Base-by-base conservation (phyloP, 2,113 vertebrate species). In the Monopterus albus region DNA sequence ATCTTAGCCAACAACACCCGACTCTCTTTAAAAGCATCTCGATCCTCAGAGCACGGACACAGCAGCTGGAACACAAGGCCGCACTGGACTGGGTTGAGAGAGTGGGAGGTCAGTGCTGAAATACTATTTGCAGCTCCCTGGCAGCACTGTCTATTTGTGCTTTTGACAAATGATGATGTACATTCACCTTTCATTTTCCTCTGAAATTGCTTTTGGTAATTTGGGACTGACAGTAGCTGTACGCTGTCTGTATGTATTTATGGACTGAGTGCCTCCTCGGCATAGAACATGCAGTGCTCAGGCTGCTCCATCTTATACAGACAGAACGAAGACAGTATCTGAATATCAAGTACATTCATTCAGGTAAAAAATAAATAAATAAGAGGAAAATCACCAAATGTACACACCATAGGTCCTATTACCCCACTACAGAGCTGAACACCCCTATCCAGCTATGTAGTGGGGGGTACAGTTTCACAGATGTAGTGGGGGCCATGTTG, bases 151-250 rank as follows among this genome's bases (percentile, higher is more conserved):
- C 38, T 64, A 25, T 56, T 69, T 66, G 45, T 66, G 68, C 63
- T 45, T 61, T 70, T 67, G 53, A 75, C 47, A 59, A 56, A 78
- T 46, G 39, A 60, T 78, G 39, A 75, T 69, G 52, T 52, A 13
- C 62, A 69, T 47, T 60, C 47, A 60, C 47, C 52, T 78, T 52
- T 63, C 35, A 39, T 78, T 74, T 74, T 77, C 64, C 49, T 42
- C 43, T 83, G 50, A 67, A 75, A 78, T 62, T 61, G 80, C 72
- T 71, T 77, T 49, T 51, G 55, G 60, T 80, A 68, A 72, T 72
- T 72, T 53, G 40, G 66, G 66, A 50, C 17, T 6, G 39, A 68
- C 43, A 31, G 49, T 25, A 4, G 23, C 53, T 60, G 51, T 29
- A 39, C 15, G 1, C 42, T 47, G 11, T 51, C 7, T 35, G 15